phyloP scores from a whole-genome alignment of 2,797 vertebrate genomes.

The Lagorchestes hirsutus region DNA sequence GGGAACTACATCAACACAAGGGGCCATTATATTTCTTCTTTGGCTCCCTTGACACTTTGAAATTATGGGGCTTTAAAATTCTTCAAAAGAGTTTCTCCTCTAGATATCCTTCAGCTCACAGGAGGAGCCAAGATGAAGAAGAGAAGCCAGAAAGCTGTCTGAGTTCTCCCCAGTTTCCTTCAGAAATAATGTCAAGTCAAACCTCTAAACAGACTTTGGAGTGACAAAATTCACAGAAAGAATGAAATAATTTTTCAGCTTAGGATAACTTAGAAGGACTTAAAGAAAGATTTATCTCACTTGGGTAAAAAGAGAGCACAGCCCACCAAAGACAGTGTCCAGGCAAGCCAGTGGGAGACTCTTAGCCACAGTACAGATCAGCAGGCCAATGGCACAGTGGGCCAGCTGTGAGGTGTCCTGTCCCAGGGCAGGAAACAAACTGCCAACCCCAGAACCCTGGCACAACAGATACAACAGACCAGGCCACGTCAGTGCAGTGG shows the following conservation, averaged over 20 bases:
- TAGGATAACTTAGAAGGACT: too few species aligned
- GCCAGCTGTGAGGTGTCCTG: not conserved
- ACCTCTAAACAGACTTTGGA: not conserved
- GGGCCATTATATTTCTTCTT: not conserved
- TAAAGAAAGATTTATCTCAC: too few species aligned
- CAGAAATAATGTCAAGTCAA: not conserved
- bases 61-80: not conserved
- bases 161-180: not conserved
- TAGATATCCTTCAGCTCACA: not conserved
- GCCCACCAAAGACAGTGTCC: not conserved
- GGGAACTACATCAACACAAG: not conserved
- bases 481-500: not conserved
- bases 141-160: not conserved
- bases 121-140: not conserved
- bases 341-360: not conserved
- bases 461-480: not conserved
- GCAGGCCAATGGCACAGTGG: too few species aligned
- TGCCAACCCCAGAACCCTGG: not conserved
- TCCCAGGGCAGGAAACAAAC: not conserved
- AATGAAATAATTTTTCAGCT: too few species aligned
- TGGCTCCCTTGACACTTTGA: not conserved
- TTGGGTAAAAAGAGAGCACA: not conserved
- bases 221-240: not conserved
- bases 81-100: not conserved
- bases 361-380: not conserved